phyloP scores from a whole-genome alignment of 2,113 vertebrate species.

The Varanus salvator region DNA sequence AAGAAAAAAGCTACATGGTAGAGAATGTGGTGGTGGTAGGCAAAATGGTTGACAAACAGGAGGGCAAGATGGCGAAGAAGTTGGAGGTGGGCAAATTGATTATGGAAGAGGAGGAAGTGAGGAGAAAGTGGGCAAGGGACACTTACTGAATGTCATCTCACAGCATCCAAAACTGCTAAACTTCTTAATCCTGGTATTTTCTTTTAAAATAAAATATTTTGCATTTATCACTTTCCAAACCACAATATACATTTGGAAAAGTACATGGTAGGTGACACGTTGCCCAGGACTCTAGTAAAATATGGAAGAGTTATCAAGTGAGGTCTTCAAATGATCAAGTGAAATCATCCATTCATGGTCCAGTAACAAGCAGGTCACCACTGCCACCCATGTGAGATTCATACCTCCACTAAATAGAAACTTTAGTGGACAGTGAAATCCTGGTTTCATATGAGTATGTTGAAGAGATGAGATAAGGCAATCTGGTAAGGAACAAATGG shows the following conservation, averaged over 20 bases:
- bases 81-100: too few species aligned
- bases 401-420: background rate
- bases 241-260: background rate
- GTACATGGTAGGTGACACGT: background rate
- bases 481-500: background rate
- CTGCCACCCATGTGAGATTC: background rate
- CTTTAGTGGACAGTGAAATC: background rate
- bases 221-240: background rate
- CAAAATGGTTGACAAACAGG: too few species aligned
- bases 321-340: background rate
- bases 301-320: background rate
- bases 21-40: too few species aligned
- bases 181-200: background rate
- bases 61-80: too few species aligned
- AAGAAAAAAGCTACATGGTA: too few species aligned
- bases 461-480: background rate
- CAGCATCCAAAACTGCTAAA: background rate
- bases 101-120: too few species aligned
- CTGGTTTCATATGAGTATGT: background rate
- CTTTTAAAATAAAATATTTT: background rate
- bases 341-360: background rate
- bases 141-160: too few species aligned
- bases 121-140: too few species aligned
- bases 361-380: background rate
- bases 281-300: background rate